Percentiles rank a stretch among this genome's conserved stretches.
phyloP scores from a whole-genome alignment of 2,113 vertebrate species.

The Ophthalmolycus amberensis region DNA sequence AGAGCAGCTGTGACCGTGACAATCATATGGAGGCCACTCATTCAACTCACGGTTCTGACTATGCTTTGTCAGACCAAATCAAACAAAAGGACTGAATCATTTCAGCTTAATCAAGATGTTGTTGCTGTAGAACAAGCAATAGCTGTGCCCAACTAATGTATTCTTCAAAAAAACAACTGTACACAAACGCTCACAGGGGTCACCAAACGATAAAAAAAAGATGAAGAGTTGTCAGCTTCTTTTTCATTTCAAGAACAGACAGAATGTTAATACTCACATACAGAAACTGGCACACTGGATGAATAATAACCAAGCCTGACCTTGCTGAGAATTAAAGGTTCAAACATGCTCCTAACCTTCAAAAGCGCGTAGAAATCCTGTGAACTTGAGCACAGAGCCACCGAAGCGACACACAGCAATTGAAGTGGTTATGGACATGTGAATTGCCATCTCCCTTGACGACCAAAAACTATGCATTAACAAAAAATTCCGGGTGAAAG shows the following conservation, averaged over 20 bases:
- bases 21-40: background rate
- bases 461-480: constrained; percentile 23
- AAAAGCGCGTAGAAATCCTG: constrained; percentile 25
- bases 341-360: constrained; percentile 32
- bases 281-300: background rate
- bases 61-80: background rate
- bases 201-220: background rate
- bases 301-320: constrained; percentile 31
- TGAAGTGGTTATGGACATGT: constrained; percentile 47
- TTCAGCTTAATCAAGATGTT: background rate
- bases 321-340: constrained; percentile 33
- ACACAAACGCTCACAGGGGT: constrained; percentile 3
- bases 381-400: constrained; percentile 43
- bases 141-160: background rate
- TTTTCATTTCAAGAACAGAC: constrained; percentile 18
- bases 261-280: constrained; percentile 16
- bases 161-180: background rate
- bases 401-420: constrained; percentile 35
- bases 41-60: background rate
- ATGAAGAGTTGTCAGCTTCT: background rate
- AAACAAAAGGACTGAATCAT: background rate
- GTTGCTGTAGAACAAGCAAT: background rate
- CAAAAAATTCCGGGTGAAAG: constrained; percentile 28
- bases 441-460: constrained; percentile 12
- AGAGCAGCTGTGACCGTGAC: background rate